These are phyloP conservation scores for Aphaenogaster ashmeadi DNA, from an alignment of 1,140 invertebrate genomes.

Conservation along the genomic window DNA sequence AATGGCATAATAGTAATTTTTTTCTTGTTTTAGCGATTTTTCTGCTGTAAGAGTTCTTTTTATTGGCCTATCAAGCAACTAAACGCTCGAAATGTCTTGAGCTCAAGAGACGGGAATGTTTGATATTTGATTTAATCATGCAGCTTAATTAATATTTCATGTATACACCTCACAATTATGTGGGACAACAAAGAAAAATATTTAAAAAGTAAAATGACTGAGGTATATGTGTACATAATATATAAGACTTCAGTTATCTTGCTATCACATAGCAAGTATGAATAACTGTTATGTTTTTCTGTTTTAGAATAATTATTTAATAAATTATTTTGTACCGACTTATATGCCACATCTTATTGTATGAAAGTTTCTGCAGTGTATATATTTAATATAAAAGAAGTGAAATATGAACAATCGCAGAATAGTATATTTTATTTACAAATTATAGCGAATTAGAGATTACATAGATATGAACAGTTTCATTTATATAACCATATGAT, in stretches of 20 bases:
- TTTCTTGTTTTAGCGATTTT: neutral
- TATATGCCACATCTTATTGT: neutral
- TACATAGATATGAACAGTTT: slow-evolving; percentile 70
- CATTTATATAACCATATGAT: slow-evolving; percentile 63
- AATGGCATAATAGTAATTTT: neutral
- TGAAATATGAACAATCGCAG: slow-evolving; percentile 47
- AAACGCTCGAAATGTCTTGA: neutral
- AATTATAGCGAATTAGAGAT: slow-evolving; percentile 72
- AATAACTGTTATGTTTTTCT: slow-evolving; percentile 61
- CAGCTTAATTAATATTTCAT: slow-evolving; percentile 37
- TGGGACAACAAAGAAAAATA: neutral
- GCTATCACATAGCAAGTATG: slow-evolving; percentile 12
- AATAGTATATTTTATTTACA: slow-evolving; percentile 81
- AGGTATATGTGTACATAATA: slow-evolving; percentile 58
- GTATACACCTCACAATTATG: slow-evolving; percentile 30
- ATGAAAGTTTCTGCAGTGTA: neutral
- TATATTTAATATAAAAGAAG: slow-evolving; percentile 66
- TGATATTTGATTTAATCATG: neutral
- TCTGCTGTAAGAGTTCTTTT: neutral
- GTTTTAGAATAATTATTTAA: slow-evolving; percentile 69
- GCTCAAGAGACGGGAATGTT: slow-evolving; percentile 27
- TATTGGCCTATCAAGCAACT: slow-evolving; percentile 14
- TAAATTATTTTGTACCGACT: slow-evolving; percentile 77
- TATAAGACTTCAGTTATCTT: slow-evolving; percentile 46
- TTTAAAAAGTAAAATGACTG: slow-evolving; percentile 43